Percentiles rank a stretch among this genome's conserved stretches.
Evolutionary conservation across 2,888 invertebrate genomes (phyloP).

Genomic region (Ariolimax columbianus): DNA sequence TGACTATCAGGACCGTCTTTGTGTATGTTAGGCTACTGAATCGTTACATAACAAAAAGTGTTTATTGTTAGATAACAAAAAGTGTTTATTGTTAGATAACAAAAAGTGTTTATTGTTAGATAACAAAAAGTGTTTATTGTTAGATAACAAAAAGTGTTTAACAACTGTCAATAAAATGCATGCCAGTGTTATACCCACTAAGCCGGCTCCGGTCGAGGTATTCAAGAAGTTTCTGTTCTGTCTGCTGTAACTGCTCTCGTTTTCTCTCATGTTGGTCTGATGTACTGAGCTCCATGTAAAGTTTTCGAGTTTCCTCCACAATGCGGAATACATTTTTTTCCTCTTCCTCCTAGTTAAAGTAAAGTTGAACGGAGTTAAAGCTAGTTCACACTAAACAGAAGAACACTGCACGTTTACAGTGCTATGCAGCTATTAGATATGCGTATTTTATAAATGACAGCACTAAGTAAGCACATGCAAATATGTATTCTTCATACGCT

Average conservation of each 20-base stretch:
- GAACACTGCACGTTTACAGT: not conserved
- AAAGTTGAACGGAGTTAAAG: not conserved
- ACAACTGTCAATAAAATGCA: not conserved
- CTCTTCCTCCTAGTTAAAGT: conserved; percentile 47
- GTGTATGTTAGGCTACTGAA: too few species aligned
- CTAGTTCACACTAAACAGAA: not conserved
- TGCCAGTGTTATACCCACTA: conserved; percentile 16
- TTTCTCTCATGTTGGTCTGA: conserved; percentile 34
- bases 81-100: too few species aligned
- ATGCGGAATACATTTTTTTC: conserved; percentile 55
- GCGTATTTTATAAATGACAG: too few species aligned
- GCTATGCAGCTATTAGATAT: too few species aligned
- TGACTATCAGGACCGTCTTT: too few species aligned
- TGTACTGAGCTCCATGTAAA: conserved; percentile 46
- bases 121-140: too few species aligned
- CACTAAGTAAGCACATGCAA: too few species aligned
- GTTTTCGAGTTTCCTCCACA: conserved; percentile 52
- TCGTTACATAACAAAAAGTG: too few species aligned
- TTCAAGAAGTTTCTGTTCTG: conserved; percentile 53
- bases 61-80: too few species aligned
- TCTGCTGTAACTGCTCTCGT: conserved; percentile 45
- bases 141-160: too few species aligned
- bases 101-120: too few species aligned
- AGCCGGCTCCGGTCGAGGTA: conserved; percentile 38
- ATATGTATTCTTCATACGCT: too few species aligned